These are phyloP conservation scores for Rotaria magnacalcarata DNA, from an alignment of 2,888 invertebrate species.

Conservation along the genomic window DNA sequence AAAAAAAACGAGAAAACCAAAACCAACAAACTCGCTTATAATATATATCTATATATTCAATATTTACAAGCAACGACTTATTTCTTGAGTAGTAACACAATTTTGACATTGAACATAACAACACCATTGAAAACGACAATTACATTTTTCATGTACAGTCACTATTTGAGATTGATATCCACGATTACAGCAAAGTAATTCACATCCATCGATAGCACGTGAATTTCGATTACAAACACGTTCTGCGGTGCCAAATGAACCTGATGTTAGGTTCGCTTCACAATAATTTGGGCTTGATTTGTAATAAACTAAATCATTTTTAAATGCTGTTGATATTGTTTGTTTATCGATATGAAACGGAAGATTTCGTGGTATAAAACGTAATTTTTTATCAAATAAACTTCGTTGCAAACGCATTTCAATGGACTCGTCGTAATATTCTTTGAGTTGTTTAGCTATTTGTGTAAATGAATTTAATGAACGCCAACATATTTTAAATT, in stretches of 20 bases:
- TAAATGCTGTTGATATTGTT: conserved; percentile 65
- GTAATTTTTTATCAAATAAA: conserved; percentile 36
- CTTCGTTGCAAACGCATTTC: conserved; percentile 63
- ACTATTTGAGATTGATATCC: conserved; percentile 74
- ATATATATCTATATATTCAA: background rate
- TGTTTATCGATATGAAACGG: background rate
- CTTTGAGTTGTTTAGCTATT: conserved; percentile 72
- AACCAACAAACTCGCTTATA: background rate
- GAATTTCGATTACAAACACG: conserved; percentile 78
- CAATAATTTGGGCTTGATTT: conserved; percentile 88
- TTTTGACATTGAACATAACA: conserved; percentile 79
- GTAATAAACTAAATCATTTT: conserved; percentile 81
- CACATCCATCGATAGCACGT: conserved; percentile 78
- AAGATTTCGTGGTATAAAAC: conserved; percentile 37
- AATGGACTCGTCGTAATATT: conserved; percentile 79
- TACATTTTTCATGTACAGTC: conserved; percentile 79
- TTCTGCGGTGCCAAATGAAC: conserved; percentile 76
- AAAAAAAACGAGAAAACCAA: too few species aligned
- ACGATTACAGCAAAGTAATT: conserved; percentile 78
- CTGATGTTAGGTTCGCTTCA: conserved; percentile 75
- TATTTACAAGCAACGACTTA: conserved; percentile 27
- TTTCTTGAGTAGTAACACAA: conserved; percentile 60
- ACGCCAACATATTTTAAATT: conserved; percentile 82
- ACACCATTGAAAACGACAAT: conserved; percentile 84
- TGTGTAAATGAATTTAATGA: conserved; percentile 72